Evolutionary conservation across 1,140 invertebrate genomes (phyloP).

Genomic region (Drosophila ohnishii): DNA sequence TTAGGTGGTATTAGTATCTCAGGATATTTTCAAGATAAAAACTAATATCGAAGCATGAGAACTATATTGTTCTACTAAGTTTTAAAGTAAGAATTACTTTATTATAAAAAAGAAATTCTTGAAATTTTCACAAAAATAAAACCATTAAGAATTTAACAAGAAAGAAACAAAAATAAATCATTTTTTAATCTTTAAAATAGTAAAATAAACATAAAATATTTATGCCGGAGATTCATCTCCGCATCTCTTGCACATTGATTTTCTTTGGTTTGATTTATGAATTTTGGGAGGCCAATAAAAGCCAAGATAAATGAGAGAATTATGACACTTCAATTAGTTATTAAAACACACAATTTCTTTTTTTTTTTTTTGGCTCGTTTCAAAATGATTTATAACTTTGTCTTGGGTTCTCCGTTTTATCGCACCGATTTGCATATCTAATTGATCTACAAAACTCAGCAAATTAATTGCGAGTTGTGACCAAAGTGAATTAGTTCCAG

Average conservation of each 20-base stretch:
- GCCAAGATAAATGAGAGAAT: constrained; percentile 20
- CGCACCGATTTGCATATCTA: constrained; percentile 50
- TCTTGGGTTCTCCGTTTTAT: constrained; percentile 17
- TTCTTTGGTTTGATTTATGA: constrained; percentile 9
- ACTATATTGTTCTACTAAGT: not conserved
- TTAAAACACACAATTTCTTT: constrained; percentile 1
- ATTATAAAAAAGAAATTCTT: not conserved
- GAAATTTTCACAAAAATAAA: not conserved
- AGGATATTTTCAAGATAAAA: not conserved
- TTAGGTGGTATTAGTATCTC: not conserved
- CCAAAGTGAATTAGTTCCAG: constrained; percentile 42
- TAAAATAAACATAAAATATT: not conserved
- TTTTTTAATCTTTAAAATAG: not conserved
- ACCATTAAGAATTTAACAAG: not conserved
- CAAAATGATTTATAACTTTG: constrained; percentile 25
- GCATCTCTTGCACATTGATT: not conserved
- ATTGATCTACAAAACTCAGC: constrained; percentile 50
- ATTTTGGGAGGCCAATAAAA: constrained; percentile 17
- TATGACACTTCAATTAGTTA: constrained; percentile 8
- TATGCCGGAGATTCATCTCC: not conserved
- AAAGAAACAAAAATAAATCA: not conserved
- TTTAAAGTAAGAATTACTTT: not conserved
- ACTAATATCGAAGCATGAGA: no score
- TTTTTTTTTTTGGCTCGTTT: constrained; percentile 1
- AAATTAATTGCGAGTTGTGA: constrained; percentile 42